These are phyloP conservation scores for Crioceris asparagi DNA, from an alignment of 2,888 invertebrate species.

Conservation along the genomic window DNA sequence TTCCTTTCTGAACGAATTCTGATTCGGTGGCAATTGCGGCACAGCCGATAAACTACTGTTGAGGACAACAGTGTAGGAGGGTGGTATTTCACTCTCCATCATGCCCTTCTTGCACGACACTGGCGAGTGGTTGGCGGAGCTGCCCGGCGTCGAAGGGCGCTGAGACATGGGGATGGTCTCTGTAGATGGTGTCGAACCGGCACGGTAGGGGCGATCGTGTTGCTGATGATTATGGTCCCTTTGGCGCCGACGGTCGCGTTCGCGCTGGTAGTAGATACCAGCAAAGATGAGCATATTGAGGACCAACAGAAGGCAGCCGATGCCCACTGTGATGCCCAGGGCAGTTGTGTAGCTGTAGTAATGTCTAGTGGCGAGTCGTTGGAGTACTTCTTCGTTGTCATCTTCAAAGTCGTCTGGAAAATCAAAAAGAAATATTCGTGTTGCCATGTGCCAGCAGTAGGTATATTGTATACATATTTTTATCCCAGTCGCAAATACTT, in stretches of 20 bases:
- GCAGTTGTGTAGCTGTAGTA: slow-evolving; percentile 65
- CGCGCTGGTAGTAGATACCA: slow-evolving; percentile 64
- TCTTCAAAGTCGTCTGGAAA: not conserved
- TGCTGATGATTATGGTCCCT: slow-evolving; percentile 10
- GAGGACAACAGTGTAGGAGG: slow-evolving; percentile 42
- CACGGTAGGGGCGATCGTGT: slow-evolving; percentile 22
- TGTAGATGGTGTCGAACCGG: slow-evolving; percentile 32
- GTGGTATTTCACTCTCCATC: slow-evolving; percentile 35
- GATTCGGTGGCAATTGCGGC: not conserved
- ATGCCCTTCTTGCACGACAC: slow-evolving; percentile 29
- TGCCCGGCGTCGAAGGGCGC: slow-evolving; percentile 36
- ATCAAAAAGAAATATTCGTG: too few species aligned
- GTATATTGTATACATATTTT: too few species aligned
- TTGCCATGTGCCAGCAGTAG: too few species aligned
- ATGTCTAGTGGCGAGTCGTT: slow-evolving; percentile 44
- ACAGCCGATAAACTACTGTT: slow-evolving; percentile 17
- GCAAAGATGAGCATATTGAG: slow-evolving; percentile 67
- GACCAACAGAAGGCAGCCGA: slow-evolving; percentile 59
- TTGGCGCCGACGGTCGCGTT: slow-evolving; percentile 40
- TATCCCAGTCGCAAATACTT: too few species aligned
- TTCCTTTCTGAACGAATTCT: slow-evolving; percentile 24
- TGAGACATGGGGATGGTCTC: slow-evolving; percentile 38
- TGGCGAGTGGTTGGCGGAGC: slow-evolving; percentile 34
- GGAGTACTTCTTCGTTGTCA: slow-evolving; percentile 43
- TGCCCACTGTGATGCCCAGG: slow-evolving; percentile 64